Conservation (phyloP, 1,140 invertebrate species). For the Zaprionus gabonicus region DNA sequence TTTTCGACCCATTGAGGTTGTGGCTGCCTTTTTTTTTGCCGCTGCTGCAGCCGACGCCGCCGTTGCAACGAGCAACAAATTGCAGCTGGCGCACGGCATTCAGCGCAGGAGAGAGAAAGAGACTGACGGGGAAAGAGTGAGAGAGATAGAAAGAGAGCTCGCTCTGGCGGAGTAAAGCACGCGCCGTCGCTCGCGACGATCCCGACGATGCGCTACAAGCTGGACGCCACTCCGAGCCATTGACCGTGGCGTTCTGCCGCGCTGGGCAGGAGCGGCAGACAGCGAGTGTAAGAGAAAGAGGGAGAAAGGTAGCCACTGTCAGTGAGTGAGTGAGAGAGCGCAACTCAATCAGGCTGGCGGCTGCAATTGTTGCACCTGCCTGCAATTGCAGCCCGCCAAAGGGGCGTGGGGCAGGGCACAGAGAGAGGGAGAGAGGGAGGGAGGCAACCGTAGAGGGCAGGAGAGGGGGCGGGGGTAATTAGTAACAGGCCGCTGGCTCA, state of each 20-base stretch:
- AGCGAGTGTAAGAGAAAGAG: not conserved
- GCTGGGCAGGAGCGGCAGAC: slow-evolving; percentile 26
- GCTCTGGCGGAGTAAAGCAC: slow-evolving; percentile 64
- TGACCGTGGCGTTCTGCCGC: slow-evolving; percentile 68
- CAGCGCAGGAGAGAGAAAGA: not conserved
- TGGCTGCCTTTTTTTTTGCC: slow-evolving; percentile 61
- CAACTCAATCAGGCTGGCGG: slow-evolving; percentile 66
- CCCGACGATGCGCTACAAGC: slow-evolving; percentile 11
- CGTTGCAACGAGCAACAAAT: slow-evolving; percentile 65
- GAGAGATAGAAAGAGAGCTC: not conserved
- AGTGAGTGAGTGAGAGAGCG: slow-evolving; percentile 12
- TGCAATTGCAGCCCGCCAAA: slow-evolving; percentile 44
- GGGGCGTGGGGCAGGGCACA: slow-evolving; percentile 6
- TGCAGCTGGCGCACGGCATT: slow-evolving; percentile 73
- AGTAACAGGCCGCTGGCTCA: slow-evolving; percentile 77
- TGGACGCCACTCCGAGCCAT: slow-evolving; percentile 34
- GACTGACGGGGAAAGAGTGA: not conserved
- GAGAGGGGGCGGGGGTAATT: slow-evolving; percentile 59
- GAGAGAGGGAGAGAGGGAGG: not conserved
- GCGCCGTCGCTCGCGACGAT: slow-evolving; percentile 49
- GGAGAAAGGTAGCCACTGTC: not conserved
- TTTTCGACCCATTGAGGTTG: slow-evolving; percentile 52
- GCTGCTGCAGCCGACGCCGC: slow-evolving; percentile 24
- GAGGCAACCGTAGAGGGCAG: not conserved
- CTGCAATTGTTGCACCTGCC: slow-evolving; percentile 65